phyloP scores from a whole-genome alignment of 35 echinoderm and acorn worm species.

The Apostichopus californicus region DNA sequence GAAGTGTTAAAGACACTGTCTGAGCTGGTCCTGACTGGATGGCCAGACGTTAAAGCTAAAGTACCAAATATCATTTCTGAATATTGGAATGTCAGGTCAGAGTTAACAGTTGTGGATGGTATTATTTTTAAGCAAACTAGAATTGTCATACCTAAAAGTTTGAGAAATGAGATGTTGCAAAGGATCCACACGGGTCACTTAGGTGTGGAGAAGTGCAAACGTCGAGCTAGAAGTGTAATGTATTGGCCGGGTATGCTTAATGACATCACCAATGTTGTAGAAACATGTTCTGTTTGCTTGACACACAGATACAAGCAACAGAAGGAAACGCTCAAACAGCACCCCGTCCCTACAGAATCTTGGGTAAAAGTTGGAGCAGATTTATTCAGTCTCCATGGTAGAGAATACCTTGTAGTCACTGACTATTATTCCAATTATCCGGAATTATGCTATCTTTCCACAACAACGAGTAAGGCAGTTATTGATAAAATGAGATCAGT shows the following conservation, averaged over 20 bases:
- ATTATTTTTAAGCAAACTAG: slow-evolving; percentile 53
- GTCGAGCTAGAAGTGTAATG: slow-evolving; percentile 12
- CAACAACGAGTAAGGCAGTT: slow-evolving; percentile 42
- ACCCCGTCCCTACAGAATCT: not conserved
- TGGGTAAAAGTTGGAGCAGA: slow-evolving; percentile 52
- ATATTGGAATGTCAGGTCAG: slow-evolving; percentile 57
- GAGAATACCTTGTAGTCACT: slow-evolving; percentile 32
- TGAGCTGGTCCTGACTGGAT: slow-evolving; percentile 35
- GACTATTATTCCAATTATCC: slow-evolving; percentile 74
- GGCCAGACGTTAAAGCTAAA: slow-evolving; percentile 42
- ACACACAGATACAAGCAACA: slow-evolving; percentile 37
- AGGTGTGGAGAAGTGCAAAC: slow-evolving; percentile 52
- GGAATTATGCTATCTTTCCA: slow-evolving; percentile 12
- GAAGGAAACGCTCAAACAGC: slow-evolving; percentile 4
- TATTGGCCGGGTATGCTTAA: slow-evolving; percentile 36
- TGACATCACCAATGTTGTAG: slow-evolving; percentile 41
- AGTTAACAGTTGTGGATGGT: slow-evolving; percentile 56
- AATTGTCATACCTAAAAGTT: too few relatives aligned
- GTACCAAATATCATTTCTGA: not conserved
- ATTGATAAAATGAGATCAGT: slow-evolving; percentile 58
- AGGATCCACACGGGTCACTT: slow-evolving; percentile 32
- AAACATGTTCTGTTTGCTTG: slow-evolving; percentile 30
- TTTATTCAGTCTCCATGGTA: slow-evolving; percentile 39
- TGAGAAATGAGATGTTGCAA: slow-evolving; percentile 48
- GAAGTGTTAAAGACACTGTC: slow-evolving; percentile 1